A percentile compares a stretch with the other conserved stretches of the same genome.
Conservation (phyloP, 1,140 invertebrate genomes). For the Pomacea maculata region DNA sequence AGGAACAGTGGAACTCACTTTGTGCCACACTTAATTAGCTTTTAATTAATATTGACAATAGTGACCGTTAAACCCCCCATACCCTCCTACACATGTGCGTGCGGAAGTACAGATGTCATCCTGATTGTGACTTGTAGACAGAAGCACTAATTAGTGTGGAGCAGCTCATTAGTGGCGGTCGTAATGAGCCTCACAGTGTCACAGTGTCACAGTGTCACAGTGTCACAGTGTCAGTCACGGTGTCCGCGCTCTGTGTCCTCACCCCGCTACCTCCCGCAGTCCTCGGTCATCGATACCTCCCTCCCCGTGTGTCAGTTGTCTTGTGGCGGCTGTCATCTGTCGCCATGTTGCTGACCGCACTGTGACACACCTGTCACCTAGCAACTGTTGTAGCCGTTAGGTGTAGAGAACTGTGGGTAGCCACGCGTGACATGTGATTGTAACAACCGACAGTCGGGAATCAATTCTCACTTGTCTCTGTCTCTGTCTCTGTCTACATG, state of each 20-base stretch:
- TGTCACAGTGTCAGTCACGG: background rate
- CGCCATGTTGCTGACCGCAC: too few relatives aligned
- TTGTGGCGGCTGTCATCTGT: background rate
- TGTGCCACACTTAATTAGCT: too few relatives aligned
- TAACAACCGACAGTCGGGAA: too few relatives aligned
- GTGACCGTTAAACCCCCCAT: background rate
- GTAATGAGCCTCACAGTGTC: too few relatives aligned
- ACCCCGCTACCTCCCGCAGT: background rate
- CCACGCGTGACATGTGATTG: too few relatives aligned
- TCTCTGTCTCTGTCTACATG: conserved; percentile 6
- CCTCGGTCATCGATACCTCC: too few relatives aligned
- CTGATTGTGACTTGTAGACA: background rate
- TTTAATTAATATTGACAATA: too few relatives aligned
- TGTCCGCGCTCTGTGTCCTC: background rate
- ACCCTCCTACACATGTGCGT: background rate
- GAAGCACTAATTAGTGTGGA: background rate
- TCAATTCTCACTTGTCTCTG: background rate
- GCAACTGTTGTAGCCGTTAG: background rate
- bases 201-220: background rate
- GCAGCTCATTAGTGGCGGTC: background rate
- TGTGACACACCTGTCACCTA: too few relatives aligned
- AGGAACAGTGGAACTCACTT: too few relatives aligned
- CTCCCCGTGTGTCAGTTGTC: background rate
- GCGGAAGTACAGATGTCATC: background rate
- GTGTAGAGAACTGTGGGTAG: too few relatives aligned